phyloP scores from a whole-genome alignment of 2,888 invertebrate genomes.

The Cephonodes hylas region DNA sequence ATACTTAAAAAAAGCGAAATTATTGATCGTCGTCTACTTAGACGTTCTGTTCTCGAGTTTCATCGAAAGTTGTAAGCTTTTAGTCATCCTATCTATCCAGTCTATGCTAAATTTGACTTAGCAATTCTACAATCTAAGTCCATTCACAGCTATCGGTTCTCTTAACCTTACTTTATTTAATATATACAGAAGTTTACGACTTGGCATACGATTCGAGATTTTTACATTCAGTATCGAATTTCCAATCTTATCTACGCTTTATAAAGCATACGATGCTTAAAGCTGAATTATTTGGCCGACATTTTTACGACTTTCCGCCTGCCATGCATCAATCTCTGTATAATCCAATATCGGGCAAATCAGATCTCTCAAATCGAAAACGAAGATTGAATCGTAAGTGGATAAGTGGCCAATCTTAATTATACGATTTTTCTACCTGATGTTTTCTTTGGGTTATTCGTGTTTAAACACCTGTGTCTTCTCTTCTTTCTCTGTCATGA shows the following conservation, averaged over 20 bases:
- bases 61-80: too few species aligned
- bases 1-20: too few species aligned
- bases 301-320: background rate
- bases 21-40: too few species aligned
- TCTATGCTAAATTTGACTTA: too few species aligned
- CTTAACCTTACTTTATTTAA: too few species aligned
- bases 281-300: background rate
- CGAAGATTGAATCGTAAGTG: background rate
- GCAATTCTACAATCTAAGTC: too few species aligned
- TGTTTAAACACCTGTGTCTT: too few species aligned
- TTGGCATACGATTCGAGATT: background rate
- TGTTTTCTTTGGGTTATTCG: too few species aligned
- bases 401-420: background rate
- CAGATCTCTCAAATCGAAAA: background rate
- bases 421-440: background rate
- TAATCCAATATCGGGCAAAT: background rate
- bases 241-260: background rate
- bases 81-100: too few species aligned
- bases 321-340: background rate
- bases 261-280: background rate
- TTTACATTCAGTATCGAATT: background rate
- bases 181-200: background rate
- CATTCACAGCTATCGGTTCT: too few species aligned
- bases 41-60: too few species aligned
- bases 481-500: too few species aligned